Conservation (phyloP, 2,888 invertebrate species). For the Drosophila flavopinicola region DNA sequence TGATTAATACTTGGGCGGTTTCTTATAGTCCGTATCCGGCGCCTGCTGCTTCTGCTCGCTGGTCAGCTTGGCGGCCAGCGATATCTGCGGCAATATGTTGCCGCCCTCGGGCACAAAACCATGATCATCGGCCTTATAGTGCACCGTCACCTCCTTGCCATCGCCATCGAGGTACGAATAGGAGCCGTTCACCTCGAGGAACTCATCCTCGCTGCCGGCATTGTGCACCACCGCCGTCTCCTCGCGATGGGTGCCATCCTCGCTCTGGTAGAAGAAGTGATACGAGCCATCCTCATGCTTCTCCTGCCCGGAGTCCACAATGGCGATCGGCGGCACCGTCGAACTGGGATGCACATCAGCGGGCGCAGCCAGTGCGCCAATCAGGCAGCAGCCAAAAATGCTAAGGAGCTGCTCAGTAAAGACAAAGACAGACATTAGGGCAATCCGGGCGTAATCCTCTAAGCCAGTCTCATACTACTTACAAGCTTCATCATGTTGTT, state of each 20-base stretch:
- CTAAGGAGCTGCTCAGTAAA: slow-evolving; percentile 45
- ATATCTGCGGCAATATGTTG: slow-evolving; percentile 77
- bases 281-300: slow-evolving; percentile 81
- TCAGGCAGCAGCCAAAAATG: slow-evolving; percentile 45
- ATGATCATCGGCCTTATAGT: slow-evolving; percentile 81
- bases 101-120: slow-evolving; percentile 83
- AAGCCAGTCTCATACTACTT: slow-evolving; percentile 53
- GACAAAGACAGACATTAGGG: background rate
- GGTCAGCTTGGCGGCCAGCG: slow-evolving; percentile 74
- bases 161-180: slow-evolving; percentile 81
- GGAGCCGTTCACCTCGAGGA: slow-evolving; percentile 79
- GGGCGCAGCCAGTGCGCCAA: slow-evolving; percentile 61
- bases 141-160: slow-evolving; percentile 81
- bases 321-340: slow-evolving; percentile 62
- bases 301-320: slow-evolving; percentile 78
- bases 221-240: slow-evolving; percentile 80
- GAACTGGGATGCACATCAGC: slow-evolving; percentile 31
- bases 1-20: slow-evolving; percentile 51
- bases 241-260: slow-evolving; percentile 80
- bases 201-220: slow-evolving; percentile 72
- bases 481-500: slow-evolving; percentile 73
- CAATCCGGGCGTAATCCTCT: background rate
- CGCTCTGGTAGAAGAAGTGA: slow-evolving; percentile 78
- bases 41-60: slow-evolving; percentile 53
- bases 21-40: slow-evolving; percentile 46